Percentiles rank a stretch among this genome's conserved stretches.
Evolutionary conservation across 1,140 invertebrate species (phyloP).

Genomic region (Apis dorsata): DNA sequence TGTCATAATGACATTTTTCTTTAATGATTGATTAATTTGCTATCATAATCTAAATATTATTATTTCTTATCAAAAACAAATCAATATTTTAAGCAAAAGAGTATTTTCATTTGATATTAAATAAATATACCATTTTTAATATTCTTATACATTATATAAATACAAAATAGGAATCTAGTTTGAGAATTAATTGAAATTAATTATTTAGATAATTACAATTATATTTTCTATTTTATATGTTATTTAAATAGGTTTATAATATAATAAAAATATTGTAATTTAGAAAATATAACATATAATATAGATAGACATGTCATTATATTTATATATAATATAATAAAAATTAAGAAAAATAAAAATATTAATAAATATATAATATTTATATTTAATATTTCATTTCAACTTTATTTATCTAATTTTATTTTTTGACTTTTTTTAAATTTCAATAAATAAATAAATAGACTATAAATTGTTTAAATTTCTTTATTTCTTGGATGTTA

Average conservation of each 20-base stretch:
- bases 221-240: neutral
- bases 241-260: neutral
- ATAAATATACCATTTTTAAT: neutral
- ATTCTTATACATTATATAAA: neutral
- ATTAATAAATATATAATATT: too few species aligned
- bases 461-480: neutral
- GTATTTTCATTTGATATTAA: neutral
- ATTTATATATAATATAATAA: neutral
- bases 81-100: neutral
- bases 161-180: neutral
- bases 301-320: neutral
- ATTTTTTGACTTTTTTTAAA: too few species aligned
- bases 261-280: neutral
- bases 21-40: conserved; percentile 40
- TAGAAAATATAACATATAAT: too few species aligned
- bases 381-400: too few species aligned
- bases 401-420: too few species aligned
- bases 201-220: neutral
- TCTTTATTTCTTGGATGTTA: neutral
- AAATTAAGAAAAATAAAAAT: neutral
- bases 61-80: neutral
- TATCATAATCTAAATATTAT: neutral
- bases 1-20: conserved; percentile 47
- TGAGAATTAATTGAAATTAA: neutral
- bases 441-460: neutral